These are phyloP conservation scores for Brachyhypopomus occidentalis DNA, from an alignment of 2,113 vertebrate genomes.

Conservation along the genomic window DNA sequence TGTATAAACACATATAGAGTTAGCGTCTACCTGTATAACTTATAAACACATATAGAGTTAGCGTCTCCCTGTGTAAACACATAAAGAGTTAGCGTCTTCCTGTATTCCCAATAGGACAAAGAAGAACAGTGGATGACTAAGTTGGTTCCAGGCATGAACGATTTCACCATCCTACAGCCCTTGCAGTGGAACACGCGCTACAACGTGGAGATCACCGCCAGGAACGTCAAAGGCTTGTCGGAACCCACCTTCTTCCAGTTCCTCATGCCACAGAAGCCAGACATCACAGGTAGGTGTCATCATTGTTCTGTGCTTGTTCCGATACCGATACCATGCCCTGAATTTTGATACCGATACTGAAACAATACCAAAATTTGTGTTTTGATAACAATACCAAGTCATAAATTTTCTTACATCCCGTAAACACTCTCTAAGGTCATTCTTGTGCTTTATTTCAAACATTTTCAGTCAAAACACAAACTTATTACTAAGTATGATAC, in stretches of 20 bases:
- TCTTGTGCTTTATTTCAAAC: no score
- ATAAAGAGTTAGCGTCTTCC: not conserved
- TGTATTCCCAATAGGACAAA: slow-evolving; percentile 82
- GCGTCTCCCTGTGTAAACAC: not conserved
- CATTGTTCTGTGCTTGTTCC: not conserved
- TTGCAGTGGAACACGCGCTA: slow-evolving; percentile 96
- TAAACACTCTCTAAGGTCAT: no score
- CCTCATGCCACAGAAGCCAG: slow-evolving; percentile 94
- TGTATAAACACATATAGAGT: no score
- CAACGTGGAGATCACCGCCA: slow-evolving; percentile 93
- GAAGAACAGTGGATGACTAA: slow-evolving; percentile 97
- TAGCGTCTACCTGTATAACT: no score
- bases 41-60: not conserved
- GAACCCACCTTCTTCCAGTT: slow-evolving; percentile 94
- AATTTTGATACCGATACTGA: no score
- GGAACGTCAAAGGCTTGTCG: slow-evolving; percentile 91
- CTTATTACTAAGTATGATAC: no score
- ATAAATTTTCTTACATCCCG: no score
- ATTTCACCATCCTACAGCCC: slow-evolving; percentile 88
- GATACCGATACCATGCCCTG: no score
- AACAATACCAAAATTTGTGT: no score
- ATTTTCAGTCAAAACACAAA: no score
- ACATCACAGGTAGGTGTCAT: slow-evolving; percentile 86
- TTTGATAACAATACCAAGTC: no score
- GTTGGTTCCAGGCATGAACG: slow-evolving; percentile 86